phyloP scores from a whole-genome alignment of 2,113 vertebrate genomes.

The Saguinus imperator region DNA sequence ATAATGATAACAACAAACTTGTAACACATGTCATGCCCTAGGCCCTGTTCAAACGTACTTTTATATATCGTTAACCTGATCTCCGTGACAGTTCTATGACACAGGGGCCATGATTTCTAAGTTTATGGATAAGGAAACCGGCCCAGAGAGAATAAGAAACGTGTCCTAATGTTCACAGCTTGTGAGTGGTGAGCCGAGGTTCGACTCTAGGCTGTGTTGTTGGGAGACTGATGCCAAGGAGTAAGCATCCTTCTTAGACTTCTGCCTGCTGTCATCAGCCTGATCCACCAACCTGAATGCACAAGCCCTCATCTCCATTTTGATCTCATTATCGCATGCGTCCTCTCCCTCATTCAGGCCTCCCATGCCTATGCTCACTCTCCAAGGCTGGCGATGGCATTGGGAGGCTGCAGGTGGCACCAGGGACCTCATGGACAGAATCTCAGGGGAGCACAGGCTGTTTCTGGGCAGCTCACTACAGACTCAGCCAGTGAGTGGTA shows the following conservation, averaged over 20 bases:
- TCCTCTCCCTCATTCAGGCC: background rate
- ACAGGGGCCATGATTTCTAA: background rate
- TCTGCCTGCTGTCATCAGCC: background rate
- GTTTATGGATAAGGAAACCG: background rate
- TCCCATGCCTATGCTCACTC: accelerated
- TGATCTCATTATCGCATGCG: background rate
- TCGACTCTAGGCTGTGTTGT: background rate
- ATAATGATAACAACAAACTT: background rate
- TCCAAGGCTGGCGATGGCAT: background rate
- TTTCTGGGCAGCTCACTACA: background rate
- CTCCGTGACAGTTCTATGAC: background rate
- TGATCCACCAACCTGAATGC: background rate
- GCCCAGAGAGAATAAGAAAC: background rate
- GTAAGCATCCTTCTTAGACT: background rate
- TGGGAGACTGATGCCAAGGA: background rate
- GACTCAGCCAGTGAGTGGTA: background rate
- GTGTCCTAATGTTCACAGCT: background rate
- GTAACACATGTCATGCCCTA: background rate
- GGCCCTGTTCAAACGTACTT: background rate
- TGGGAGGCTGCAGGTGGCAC: background rate
- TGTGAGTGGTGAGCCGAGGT: background rate
- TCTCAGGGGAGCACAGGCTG: background rate
- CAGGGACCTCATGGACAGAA: background rate
- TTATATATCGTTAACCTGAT: background rate
- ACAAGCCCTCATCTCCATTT: background rate